Evolutionary conservation across 92 coral and sea anemone species (phyloP).

Genomic region (Palythoa grandiflora): DNA sequence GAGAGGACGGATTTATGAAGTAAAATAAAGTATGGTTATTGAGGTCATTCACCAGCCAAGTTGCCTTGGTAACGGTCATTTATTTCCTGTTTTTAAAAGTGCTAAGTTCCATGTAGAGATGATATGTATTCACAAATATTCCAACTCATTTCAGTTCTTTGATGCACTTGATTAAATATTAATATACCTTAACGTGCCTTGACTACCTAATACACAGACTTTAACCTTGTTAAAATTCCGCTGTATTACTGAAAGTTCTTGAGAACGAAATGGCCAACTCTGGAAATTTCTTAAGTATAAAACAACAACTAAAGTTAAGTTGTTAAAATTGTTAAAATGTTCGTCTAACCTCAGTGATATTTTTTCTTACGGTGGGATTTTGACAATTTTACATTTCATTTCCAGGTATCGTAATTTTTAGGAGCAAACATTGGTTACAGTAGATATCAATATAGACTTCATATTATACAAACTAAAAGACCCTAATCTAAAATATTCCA

Average conservation of each 20-base stretch:
- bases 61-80: too few species aligned
- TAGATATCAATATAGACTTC: background rate
- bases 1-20: too few species aligned
- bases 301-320: too few species aligned
- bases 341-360: too few species aligned
- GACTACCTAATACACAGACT: background rate
- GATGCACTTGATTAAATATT: constrained; percentile 4
- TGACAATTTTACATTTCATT: background rate
- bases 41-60: too few species aligned
- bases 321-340: too few species aligned
- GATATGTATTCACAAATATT: background rate
- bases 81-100: too few species aligned
- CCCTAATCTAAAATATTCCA: background rate
- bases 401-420: background rate
- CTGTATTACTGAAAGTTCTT: background rate
- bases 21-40: too few species aligned
- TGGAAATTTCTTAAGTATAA: background rate
- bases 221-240: background rate
- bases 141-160: background rate
- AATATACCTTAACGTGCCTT: background rate
- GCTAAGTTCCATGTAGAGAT: background rate
- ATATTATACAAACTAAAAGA: constrained; percentile 16
- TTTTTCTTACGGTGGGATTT: background rate
- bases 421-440: background rate
- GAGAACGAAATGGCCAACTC: background rate